Percentiles rank a stretch among this genome's conserved stretches.
These are phyloP conservation scores for Barbus barbus DNA, from an alignment of 2,113 vertebrate genomes.

Conservation along the genomic window DNA sequence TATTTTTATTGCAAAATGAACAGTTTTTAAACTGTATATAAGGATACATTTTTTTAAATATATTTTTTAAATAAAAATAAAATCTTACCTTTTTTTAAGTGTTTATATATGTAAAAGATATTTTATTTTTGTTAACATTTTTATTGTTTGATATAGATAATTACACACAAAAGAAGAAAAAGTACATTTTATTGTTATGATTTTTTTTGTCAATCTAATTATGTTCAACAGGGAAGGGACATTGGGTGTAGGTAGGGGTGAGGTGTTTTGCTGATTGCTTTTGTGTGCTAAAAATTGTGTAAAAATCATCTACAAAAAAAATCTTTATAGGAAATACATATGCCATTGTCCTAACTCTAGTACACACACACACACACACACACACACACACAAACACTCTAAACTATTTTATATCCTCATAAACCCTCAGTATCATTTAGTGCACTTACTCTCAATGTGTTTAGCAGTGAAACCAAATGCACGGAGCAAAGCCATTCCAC, in stretches of 20 bases:
- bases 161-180: neutral
- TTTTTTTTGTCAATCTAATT: neutral
- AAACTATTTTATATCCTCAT: slow-evolving; percentile 54
- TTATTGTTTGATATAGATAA: neutral
- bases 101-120: too few species aligned
- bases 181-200: neutral
- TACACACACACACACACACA: neutral
- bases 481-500: slow-evolving; percentile 52
- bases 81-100: too few species aligned
- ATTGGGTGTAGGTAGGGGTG: neutral
- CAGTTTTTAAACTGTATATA: too few species aligned
- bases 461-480: slow-evolving; percentile 56
- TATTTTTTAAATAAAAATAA: neutral
- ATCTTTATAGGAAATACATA: neutral
- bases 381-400: neutral
- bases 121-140: neutral
- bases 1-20: too few species aligned
- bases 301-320: neutral
- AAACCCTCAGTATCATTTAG: slow-evolving; percentile 66
- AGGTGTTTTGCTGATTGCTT: neutral
- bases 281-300: neutral
- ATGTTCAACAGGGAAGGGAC: neutral
- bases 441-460: slow-evolving; percentile 56
- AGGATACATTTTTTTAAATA: neutral
- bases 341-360: slow-evolving; percentile 33